Conservation (phyloP, 1,140 invertebrate species). For the Calliopsis andreniformis region DNA sequence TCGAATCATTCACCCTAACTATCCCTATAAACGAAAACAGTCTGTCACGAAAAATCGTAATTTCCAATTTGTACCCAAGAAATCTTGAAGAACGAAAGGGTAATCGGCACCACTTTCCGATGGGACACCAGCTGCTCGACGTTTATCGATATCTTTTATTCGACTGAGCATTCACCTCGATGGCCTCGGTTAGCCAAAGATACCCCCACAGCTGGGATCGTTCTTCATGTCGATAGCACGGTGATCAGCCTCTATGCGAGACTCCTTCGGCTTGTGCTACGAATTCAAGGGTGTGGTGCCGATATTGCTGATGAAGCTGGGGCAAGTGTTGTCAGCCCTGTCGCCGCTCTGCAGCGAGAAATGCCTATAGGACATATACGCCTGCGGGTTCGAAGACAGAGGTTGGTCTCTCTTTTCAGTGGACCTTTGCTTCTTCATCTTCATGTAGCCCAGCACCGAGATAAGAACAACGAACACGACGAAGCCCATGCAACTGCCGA, state of each 20-base stretch:
- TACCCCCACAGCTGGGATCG: constrained; percentile 67
- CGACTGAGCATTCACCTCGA: background rate
- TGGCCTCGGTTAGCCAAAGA: constrained; percentile 60
- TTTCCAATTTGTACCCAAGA: background rate
- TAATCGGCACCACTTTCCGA: too few species aligned
- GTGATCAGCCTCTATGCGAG: constrained; percentile 62
- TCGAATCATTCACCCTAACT: background rate
- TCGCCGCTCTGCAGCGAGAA: constrained; percentile 83
- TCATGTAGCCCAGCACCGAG: constrained; percentile 91
- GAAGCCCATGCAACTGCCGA: constrained; percentile 92
- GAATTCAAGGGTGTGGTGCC: constrained; percentile 75
- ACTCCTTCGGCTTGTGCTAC: constrained; percentile 75
- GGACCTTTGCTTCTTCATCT: constrained; percentile 91
- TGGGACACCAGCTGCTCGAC: background rate
- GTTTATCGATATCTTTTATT: background rate
- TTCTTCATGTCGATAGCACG: constrained; percentile 74
- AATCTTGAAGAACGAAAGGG: background rate
- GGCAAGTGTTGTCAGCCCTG: constrained; percentile 75
- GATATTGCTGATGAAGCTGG: constrained; percentile 79
- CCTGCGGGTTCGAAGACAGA: constrained; percentile 84
- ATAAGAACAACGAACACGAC: constrained; percentile 92
- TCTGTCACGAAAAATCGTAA: background rate
- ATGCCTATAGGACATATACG: constrained; percentile 89
- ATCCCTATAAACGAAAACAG: background rate
- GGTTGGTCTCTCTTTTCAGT: constrained; percentile 87